phyloP scores from a whole-genome alignment of 2,888 invertebrate species.

The Cantharis rufa region DNA sequence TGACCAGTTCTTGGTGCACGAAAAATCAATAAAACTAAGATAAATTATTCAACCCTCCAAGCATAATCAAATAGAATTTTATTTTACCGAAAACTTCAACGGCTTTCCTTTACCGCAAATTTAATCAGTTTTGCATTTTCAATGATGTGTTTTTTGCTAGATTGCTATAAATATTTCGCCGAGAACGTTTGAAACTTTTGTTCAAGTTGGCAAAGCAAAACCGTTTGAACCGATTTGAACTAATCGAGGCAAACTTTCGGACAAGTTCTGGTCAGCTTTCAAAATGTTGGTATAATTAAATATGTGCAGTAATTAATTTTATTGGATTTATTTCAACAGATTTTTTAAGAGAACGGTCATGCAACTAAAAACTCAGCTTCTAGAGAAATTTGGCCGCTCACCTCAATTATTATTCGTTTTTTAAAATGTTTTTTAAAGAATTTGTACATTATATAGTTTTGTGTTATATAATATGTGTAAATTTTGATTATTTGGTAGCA shows the following conservation, averaged over 20 bases:
- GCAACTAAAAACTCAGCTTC: conserved; percentile 11
- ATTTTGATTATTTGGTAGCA: conserved; percentile 13
- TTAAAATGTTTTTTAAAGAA: not conserved
- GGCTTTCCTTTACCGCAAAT: not conserved
- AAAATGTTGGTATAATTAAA: not conserved
- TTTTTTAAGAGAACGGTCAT: conserved; percentile 11
- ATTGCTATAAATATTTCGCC: not conserved
- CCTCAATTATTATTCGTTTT: conserved; percentile 15
- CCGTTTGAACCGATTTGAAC: not conserved
- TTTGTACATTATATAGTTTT: not conserved
- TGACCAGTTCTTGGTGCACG: not conserved
- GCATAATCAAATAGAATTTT: not conserved
- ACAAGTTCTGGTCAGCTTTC: not conserved
- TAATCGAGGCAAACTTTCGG: not conserved
- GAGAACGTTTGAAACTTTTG: not conserved
- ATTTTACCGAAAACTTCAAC: not conserved
- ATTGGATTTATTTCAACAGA: conserved; percentile 10
- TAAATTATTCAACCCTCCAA: not conserved
- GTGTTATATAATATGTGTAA: not conserved
- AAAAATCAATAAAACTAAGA: not conserved
- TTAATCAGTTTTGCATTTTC: not conserved
- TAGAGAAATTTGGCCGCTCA: conserved; percentile 22
- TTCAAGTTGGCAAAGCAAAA: not conserved
- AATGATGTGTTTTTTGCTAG: not conserved
- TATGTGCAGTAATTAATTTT: not conserved